These are phyloP conservation scores for Cryptomyrus ogoouensis DNA, from an alignment of 2,113 vertebrate genomes.

Conservation along the genomic window DNA sequence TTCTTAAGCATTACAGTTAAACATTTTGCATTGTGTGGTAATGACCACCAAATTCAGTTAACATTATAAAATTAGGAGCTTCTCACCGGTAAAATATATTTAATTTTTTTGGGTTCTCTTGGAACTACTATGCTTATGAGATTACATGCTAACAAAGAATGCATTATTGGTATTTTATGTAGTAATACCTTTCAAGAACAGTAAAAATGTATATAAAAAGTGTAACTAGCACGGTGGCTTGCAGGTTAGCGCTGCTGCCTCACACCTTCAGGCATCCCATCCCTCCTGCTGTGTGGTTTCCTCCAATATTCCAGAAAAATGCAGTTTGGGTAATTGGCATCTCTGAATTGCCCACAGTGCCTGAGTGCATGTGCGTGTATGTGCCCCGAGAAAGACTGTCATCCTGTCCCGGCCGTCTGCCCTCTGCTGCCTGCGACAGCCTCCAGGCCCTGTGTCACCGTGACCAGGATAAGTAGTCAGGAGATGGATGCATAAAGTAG, in stretches of 20 bases:
- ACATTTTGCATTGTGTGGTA: not conserved
- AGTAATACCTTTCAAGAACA: not conserved
- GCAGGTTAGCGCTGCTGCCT: not conserved
- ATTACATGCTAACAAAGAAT: not conserved
- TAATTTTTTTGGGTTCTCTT: too few relatives aligned
- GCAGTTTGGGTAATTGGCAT: not conserved
- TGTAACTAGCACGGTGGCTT: not conserved
- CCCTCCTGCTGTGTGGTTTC: not conserved
- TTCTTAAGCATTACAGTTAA: not conserved
- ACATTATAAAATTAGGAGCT: not conserved
- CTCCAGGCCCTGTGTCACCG: not conserved
- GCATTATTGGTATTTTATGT: not conserved
- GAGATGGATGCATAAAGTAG: not conserved
- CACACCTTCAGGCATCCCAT: not conserved
- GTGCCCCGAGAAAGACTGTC: not conserved
- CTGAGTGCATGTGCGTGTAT: not conserved
- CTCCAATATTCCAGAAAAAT: not conserved
- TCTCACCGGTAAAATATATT: too few relatives aligned
- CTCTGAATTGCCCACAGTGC: not conserved
- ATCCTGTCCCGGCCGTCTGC: not conserved
- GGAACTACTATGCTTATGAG: not conserved
- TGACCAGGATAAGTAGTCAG: not conserved
- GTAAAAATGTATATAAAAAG: not conserved
- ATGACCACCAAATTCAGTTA: not conserved
- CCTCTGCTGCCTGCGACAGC: not conserved